Evolutionary conservation across 2,888 invertebrate species (phyloP), one percentile per base, ranked within the genome.

Genomic region (Stenodema calcarata): DNA sequence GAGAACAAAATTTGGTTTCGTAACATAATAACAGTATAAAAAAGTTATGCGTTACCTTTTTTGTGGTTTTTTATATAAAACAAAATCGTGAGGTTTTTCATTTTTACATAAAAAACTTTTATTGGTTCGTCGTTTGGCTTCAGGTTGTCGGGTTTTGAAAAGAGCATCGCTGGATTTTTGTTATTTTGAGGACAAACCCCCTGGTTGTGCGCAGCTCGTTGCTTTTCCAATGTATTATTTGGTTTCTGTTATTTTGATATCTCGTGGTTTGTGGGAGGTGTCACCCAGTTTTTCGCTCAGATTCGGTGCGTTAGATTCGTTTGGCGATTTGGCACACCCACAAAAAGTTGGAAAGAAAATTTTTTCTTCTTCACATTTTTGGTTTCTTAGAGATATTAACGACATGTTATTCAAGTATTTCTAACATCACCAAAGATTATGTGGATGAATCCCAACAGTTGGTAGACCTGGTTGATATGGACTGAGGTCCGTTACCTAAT

Each of bases 21-120:
- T 44, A 78, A 44, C 27, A 44, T 78, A 78, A 78, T 78, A 78
- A 42, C 47, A 78, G 27, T 78, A 78, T 44, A 78, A 78, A 76
- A 76, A 78, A 78, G 62, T 44, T 44, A 41, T 78, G 78, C 27
- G n/a, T 78, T 78, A 78, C 78, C 78, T 78, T 78, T 78, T 78
- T 78, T 78, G 42, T 42, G 42, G 78, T 42, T 78, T 78, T 44
- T 44, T 78, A 44, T 44, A 78, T 23, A 41, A 78, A 78, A 78
- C 35, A 35, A 73, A 78, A 41, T 78, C 47, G 44, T 62, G 62
- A 62, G 44, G 41, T 44, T 78, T 76, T 78, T 42, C 78, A 44
- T 78, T 78, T 41, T 78, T 78, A 27, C 78, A 78, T 44, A 78
- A 78, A 78, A 78, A 78, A 78, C 78, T 28, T 42, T 78, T 78